Percentiles rank a stretch among this genome's conserved stretches.
Conservation (phyloP, 92 coral and sea anemone species). For the Epizoanthus ramosus region DNA sequence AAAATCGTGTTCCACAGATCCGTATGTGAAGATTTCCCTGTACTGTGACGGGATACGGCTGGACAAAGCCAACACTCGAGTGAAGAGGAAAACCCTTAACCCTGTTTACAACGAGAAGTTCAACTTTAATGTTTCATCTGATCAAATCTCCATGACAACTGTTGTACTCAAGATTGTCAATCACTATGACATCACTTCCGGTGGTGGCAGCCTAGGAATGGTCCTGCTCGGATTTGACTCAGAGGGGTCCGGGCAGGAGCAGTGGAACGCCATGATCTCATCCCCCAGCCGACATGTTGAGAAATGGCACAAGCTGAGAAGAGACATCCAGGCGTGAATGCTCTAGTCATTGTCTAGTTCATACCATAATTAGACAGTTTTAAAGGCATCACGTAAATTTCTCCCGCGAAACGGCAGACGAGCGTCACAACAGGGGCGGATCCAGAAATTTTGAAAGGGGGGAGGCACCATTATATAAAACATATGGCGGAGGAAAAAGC, state of each 20-base stretch:
- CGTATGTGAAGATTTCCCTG: slow-evolving; percentile 89
- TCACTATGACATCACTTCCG: slow-evolving; percentile 71
- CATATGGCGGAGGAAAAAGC: too few relatives aligned
- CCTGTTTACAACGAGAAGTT: slow-evolving; percentile 98
- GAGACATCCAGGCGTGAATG: slow-evolving; percentile 46
- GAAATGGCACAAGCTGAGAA: slow-evolving; percentile 88
- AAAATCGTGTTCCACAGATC: slow-evolving; percentile 58
- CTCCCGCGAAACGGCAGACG: too few relatives aligned
- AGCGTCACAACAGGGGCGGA: too few relatives aligned
- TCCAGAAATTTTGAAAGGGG: too few relatives aligned
- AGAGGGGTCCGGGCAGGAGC: slow-evolving; percentile 93
- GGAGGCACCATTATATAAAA: too few relatives aligned
- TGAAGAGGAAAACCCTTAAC: slow-evolving; percentile 82
- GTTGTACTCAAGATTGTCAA: slow-evolving; percentile 86
- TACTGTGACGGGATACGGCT: slow-evolving; percentile 92
- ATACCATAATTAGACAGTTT: too few relatives aligned
- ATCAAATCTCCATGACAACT: slow-evolving; percentile 94
- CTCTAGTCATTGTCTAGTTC: background rate
- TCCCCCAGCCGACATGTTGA: slow-evolving; percentile 94
- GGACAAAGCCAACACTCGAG: slow-evolving; percentile 93
- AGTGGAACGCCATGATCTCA: slow-evolving; percentile 93
- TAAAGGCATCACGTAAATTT: too few relatives aligned
- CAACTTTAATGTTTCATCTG: slow-evolving; percentile 93
- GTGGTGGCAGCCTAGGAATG: slow-evolving; percentile 70
- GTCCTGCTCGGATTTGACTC: slow-evolving; percentile 93